These are phyloP conservation scores for Arrhamphus sclerolepis DNA, from an alignment of 2,797 vertebrate genomes.

Conservation along the genomic window DNA sequence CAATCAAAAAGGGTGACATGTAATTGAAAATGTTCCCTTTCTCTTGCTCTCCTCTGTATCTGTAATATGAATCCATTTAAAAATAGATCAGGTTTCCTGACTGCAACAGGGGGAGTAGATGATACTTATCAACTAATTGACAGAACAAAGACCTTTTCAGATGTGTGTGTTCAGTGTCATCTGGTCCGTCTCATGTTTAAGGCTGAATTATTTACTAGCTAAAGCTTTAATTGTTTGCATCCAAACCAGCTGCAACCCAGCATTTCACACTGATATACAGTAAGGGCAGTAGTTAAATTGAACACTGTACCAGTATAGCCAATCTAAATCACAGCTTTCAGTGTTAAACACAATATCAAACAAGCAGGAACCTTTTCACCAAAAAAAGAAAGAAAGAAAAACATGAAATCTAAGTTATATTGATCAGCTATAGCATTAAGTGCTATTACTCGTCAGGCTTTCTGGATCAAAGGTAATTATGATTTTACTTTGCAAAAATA, in stretches of 20 bases:
- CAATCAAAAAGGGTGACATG: constrained; percentile 85
- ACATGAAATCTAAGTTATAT: constrained; percentile 41
- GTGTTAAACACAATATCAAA: constrained; percentile 9
- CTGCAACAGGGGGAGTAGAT: constrained; percentile 78
- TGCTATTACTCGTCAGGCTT: constrained; percentile 60
- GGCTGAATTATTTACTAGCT: constrained; percentile 77
- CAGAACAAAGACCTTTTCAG: constrained; percentile 85
- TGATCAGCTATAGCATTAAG: constrained; percentile 63
- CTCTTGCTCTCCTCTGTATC: constrained; percentile 67
- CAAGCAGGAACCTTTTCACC: constrained; percentile 19
- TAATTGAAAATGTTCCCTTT: constrained; percentile 90
- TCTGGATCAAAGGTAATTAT: constrained; percentile 72
- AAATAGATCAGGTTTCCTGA: constrained; percentile 85
- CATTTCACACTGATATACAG: constrained; percentile 14
- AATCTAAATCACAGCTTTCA: no score
- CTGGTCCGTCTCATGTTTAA: constrained; percentile 75
- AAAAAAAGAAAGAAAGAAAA: constrained; percentile 2
- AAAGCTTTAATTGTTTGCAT: constrained; percentile 36
- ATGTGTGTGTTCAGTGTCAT: constrained; percentile 79
- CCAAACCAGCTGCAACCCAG: constrained; percentile 28
- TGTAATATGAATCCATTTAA: constrained; percentile 89
- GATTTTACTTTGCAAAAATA: constrained; percentile 70
- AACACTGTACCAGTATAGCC: neutral
- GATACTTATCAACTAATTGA: constrained; percentile 96
- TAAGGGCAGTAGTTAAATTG: constrained; percentile 39